phyloP scores from a whole-genome alignment of 2,797 vertebrate species.

The Tolypeutes matacus region DNA sequence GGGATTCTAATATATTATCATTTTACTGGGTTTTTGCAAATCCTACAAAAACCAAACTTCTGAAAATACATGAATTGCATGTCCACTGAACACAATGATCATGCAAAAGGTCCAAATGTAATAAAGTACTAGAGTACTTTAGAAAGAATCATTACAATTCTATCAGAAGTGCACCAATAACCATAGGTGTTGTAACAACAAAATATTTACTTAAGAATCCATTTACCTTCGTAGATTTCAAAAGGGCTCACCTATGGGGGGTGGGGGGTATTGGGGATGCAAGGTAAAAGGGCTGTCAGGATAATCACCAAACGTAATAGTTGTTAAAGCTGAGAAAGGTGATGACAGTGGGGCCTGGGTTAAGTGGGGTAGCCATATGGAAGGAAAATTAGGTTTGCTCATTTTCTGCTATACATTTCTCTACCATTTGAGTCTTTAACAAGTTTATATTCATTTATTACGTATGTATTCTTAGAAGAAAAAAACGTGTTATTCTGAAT shows the following conservation, averaged over 20 bases:
- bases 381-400: constrained; percentile 30
- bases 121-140: not conserved
- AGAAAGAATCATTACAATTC: constrained; percentile 19
- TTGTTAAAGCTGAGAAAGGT: not conserved
- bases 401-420: not conserved
- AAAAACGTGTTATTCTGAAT: constrained; percentile 47
- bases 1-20: constrained; percentile 30
- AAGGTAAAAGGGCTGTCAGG: not conserved
- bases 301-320: constrained; percentile 3
- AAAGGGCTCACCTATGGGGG: not conserved
- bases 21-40: not conserved
- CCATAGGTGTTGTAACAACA: not conserved
- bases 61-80: not conserved
- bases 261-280: not conserved
- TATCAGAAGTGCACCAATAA: constrained; percentile 35
- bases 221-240: constrained; percentile 35
- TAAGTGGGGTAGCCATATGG: not conserved
- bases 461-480: not conserved
- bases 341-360: not conserved
- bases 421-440: constrained; percentile 5
- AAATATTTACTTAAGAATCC: constrained; percentile 38
- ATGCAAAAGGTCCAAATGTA: constrained; percentile 3
- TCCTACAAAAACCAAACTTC: not conserved
- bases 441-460: constrained; percentile 36
- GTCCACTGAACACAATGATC: constrained; percentile 41